Conservation (phyloP, 2,113 vertebrate species). For the Chlorodrepanis virens region DNA sequence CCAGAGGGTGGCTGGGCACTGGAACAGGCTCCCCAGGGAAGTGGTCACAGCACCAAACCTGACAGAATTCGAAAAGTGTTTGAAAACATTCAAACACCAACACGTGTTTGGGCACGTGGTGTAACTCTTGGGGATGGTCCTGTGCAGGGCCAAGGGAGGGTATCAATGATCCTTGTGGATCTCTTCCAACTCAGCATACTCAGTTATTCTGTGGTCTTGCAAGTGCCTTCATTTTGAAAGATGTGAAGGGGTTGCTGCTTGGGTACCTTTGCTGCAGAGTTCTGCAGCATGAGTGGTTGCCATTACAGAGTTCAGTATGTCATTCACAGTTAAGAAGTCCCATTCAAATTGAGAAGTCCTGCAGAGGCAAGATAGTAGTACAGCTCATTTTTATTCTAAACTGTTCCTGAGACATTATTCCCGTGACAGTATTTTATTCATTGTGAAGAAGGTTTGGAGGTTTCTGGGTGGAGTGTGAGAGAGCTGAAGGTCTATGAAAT, state of each 20-base stretch:
- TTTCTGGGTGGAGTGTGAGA: neutral
- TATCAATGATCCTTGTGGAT: neutral
- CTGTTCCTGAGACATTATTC: neutral
- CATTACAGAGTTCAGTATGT: neutral
- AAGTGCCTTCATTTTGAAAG: neutral
- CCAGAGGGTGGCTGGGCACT: rapidly evolving
- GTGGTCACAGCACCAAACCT: neutral
- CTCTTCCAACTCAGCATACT: neutral
- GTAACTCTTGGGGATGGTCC: neutral
- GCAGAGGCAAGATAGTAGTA: neutral
- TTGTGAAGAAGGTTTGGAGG: neutral
- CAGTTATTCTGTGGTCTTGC: neutral
- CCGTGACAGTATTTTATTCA: neutral
- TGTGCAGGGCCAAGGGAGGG: neutral
- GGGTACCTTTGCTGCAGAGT: neutral
- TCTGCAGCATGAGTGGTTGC: neutral
- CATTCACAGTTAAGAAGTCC: neutral
- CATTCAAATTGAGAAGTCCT: neutral
- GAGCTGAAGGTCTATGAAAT: neutral
- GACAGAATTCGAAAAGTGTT: rapidly evolving
- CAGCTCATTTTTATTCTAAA: neutral
- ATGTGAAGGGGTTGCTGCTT: neutral
- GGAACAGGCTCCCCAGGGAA: neutral
- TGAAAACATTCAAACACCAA: neutral
- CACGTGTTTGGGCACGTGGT: neutral